These are phyloP conservation scores for Barypeithes pellucidus DNA, from an alignment of 2,888 invertebrate genomes.

Conservation along the genomic window DNA sequence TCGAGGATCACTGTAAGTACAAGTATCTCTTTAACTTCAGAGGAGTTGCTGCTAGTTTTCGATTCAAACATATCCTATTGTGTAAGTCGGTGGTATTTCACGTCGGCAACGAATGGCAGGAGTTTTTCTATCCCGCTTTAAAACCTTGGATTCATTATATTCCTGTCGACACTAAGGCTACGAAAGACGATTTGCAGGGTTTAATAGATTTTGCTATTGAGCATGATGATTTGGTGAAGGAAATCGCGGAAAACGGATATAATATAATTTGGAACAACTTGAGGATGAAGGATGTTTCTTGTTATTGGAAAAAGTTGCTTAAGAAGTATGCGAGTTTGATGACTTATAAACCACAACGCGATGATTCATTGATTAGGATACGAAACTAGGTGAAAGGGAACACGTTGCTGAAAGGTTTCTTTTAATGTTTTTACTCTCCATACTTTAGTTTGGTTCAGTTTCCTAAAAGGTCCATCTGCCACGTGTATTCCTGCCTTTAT, in stretches of 20 bases:
- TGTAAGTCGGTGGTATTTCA: constrained; percentile 95
- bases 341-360: constrained; percentile 77
- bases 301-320: constrained; percentile 90
- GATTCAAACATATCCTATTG: constrained; percentile 95
- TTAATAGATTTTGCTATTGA: constrained; percentile 83
- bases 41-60: constrained; percentile 97
- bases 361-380: constrained; percentile 76
- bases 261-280: constrained; percentile 89
- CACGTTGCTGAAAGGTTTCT: too few species aligned
- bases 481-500: too few species aligned
- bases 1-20: constrained; percentile 94
- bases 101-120: constrained; percentile 94
- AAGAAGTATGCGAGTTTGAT: constrained; percentile 83
- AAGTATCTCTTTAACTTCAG: constrained; percentile 97
- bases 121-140: constrained; percentile 93
- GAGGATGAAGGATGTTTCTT: constrained; percentile 85
- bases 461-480: too few species aligned
- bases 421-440: neutral
- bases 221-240: constrained; percentile 82
- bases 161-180: constrained; percentile 81
- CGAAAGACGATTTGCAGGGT: constrained; percentile 79
- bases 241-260: constrained; percentile 89
- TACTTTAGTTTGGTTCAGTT: neutral
- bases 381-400: constrained; percentile 46
- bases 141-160: constrained; percentile 98